phyloP scores from a whole-genome alignment of 2,888 invertebrate genomes.

The Xestia ashworthii region DNA sequence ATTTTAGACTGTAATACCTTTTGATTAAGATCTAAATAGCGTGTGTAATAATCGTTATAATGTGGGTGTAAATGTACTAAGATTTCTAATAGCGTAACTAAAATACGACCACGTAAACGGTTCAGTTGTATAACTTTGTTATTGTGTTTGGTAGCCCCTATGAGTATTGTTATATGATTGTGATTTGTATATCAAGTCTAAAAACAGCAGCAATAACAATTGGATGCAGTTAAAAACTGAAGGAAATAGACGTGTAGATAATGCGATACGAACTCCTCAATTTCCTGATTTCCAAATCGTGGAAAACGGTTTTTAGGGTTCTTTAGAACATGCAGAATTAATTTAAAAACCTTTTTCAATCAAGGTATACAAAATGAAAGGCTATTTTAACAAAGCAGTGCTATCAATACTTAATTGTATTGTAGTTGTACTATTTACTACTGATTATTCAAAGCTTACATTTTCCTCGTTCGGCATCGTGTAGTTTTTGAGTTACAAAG shows the following conservation, averaged over 20 bases:
- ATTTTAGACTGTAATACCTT: constrained; percentile 48
- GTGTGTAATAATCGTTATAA: constrained; percentile 42
- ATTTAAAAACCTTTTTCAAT: not conserved
- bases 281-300: constrained; percentile 78
- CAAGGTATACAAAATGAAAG: not conserved
- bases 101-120: constrained; percentile 30
- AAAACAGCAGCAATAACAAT: constrained; percentile 1
- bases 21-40: constrained; percentile 47
- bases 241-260: constrained; percentile 71
- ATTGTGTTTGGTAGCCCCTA: constrained; percentile 23
- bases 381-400: constrained; percentile 1
- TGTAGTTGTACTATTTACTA: not conserved
- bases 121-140: constrained; percentile 1
- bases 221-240: constrained; percentile 54
- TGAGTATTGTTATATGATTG: not conserved
- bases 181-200: constrained; percentile 19
- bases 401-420: not conserved
- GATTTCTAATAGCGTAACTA: constrained; percentile 63
- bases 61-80: constrained; percentile 49
- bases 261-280: constrained; percentile 61
- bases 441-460: not conserved
- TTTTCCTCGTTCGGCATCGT: not conserved
- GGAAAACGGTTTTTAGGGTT: constrained; percentile 69
- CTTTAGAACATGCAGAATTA: constrained; percentile 15
- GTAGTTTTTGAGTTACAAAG: not conserved